Conservation (phyloP, 2,113 vertebrate species). For the Thunnus thynnus region DNA sequence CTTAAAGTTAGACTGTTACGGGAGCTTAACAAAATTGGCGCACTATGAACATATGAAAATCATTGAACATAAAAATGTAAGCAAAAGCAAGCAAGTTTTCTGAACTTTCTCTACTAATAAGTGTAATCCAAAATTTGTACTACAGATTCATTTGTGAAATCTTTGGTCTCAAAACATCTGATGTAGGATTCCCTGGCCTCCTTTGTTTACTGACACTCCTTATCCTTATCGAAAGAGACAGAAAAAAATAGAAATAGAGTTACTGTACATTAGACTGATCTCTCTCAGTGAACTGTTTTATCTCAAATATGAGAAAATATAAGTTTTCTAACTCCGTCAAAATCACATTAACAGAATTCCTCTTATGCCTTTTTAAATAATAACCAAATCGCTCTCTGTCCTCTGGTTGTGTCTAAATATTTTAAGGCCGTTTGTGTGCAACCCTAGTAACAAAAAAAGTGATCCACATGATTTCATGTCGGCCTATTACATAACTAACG, state of each 20-base stretch:
- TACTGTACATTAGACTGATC: background rate
- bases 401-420: conserved; percentile 2
- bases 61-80: background rate
- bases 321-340: background rate
- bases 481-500: background rate
- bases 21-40: too few species aligned
- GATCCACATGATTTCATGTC: conserved; percentile 6
- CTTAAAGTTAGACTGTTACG: too few species aligned
- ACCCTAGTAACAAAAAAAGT: background rate
- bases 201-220: background rate
- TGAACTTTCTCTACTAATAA: too few species aligned
- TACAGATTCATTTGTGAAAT: background rate
- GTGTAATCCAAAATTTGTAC: background rate
- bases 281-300: background rate
- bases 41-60: background rate
- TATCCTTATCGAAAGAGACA: background rate
- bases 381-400: background rate
- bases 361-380: background rate
- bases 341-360: conserved; percentile 10
- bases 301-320: background rate
- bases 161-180: background rate
- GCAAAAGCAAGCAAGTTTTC: background rate
- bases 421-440: background rate
- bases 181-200: background rate
- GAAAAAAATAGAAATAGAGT: background rate